A percentile compares a stretch with the other conserved stretches of the same genome.
Evolutionary conservation across 2,797 vertebrate species (phyloP).

Genomic region (Cuniculus paca): DNA sequence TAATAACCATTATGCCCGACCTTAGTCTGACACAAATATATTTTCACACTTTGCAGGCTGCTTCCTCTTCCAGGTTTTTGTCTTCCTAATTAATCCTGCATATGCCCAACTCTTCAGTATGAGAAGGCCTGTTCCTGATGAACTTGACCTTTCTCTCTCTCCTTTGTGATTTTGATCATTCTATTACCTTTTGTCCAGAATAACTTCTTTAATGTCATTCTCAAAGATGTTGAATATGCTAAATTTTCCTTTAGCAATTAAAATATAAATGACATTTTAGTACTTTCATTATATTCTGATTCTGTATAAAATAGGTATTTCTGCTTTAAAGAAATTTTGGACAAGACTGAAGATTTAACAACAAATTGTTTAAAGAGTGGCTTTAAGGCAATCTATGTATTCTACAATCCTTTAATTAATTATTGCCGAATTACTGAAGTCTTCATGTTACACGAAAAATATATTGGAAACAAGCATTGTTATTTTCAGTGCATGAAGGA

Average conservation of each 20-base stretch:
- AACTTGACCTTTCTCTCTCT: not conserved
- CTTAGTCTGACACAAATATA: not conserved
- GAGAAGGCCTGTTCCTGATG: not conserved
- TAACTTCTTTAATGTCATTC: not conserved
- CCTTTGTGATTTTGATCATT: not conserved
- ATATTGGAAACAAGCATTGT: conserved; percentile 5
- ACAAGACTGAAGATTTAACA: conserved; percentile 29
- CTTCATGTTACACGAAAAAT: conserved; percentile 23
- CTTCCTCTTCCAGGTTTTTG: not conserved
- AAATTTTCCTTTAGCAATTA: conserved; percentile 61
- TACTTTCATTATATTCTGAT: conserved; percentile 32
- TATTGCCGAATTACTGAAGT: conserved; percentile 60
- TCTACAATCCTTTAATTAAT: conserved; percentile 50
- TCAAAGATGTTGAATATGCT: conserved; percentile 35
- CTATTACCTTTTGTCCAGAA: not conserved
- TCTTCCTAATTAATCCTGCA: not conserved
- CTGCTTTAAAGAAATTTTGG: conserved; percentile 42
- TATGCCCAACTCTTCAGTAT: not conserved
- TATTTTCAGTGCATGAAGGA: not conserved
- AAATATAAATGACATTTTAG: conserved; percentile 24
- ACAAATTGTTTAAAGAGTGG: conserved; percentile 26
- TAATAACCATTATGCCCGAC: not conserved
- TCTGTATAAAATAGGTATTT: not conserved
- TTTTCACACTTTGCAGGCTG: not conserved
- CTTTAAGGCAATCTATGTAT: not conserved